Percentiles rank a stretch among this genome's conserved stretches.
phyloP scores from a whole-genome alignment of 2,797 vertebrate species.

The Orestias chungarensis region DNA sequence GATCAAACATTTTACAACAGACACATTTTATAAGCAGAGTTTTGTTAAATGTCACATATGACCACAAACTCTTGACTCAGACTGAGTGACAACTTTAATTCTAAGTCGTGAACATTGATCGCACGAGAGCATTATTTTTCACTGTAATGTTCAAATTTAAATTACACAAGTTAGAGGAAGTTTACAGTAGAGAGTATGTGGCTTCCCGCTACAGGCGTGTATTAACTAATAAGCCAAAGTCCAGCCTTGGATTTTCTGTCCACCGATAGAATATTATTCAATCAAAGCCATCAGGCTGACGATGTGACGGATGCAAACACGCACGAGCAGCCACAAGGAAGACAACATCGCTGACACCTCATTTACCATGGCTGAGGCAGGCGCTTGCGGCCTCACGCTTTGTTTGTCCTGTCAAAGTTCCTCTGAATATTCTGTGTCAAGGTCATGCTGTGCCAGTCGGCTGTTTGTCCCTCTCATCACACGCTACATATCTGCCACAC shows the following conservation, averaged over 20 bases:
- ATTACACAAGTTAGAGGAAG: slow-evolving; percentile 10
- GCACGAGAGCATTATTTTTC: slow-evolving; percentile 16
- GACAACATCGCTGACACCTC: slow-evolving; percentile 66
- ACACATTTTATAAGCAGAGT: slow-evolving; percentile 25
- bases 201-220: slow-evolving; percentile 8
- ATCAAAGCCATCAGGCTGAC: slow-evolving; percentile 68
- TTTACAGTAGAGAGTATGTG: slow-evolving; percentile 24
- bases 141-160: slow-evolving; percentile 23
- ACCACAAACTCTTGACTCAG: slow-evolving; percentile 15
- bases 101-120: slow-evolving; percentile 21
- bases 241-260: slow-evolving; percentile 23
- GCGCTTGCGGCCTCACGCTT: slow-evolving; percentile 61
- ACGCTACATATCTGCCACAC: slow-evolving; percentile 38
- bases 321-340: slow-evolving; percentile 64
- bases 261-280: slow-evolving; percentile 52
- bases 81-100: slow-evolving; percentile 19
- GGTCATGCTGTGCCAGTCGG: slow-evolving; percentile 66
- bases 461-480: slow-evolving; percentile 55
- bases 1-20: slow-evolving; percentile 36
- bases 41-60: slow-evolving; percentile 21
- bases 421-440: slow-evolving; percentile 65
- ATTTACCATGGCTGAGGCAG: slow-evolving; percentile 59
- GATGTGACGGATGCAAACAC: slow-evolving; percentile 61
- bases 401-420: slow-evolving; percentile 75
- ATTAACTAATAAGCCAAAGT: slow-evolving; percentile 40